Conservation (phyloP, 1,140 invertebrate genomes). For the Stenopsyche tienmushanensis region DNA sequence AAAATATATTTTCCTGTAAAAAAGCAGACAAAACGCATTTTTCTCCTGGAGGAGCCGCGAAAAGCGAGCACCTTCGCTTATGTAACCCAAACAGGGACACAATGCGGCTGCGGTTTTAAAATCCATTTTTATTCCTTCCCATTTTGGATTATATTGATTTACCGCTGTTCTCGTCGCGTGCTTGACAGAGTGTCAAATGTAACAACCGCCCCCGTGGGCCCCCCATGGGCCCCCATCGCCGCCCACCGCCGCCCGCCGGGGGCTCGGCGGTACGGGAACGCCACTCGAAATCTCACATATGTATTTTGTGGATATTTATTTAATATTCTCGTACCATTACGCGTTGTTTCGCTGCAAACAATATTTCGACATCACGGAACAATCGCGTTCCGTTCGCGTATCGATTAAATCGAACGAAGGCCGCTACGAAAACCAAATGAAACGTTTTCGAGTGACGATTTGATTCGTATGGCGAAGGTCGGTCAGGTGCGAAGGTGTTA, state of each 20-base stretch:
- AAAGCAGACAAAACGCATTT: too few species aligned
- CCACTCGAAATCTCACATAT: constrained; percentile 23
- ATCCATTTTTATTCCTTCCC: constrained; percentile 22
- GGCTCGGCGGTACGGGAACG: background rate
- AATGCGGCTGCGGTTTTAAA: constrained; percentile 19
- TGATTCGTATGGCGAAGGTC: too few species aligned
- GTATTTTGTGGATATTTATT: constrained; percentile 23
- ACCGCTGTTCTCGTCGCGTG: constrained; percentile 28
- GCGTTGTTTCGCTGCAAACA: constrained; percentile 29
- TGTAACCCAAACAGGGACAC: background rate
- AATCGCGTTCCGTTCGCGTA: background rate
- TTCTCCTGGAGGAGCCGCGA: too few species aligned
- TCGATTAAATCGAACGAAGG: constrained; percentile 18
- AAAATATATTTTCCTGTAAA: too few species aligned
- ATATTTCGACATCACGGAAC: constrained; percentile 19
- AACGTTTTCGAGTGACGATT: background rate
- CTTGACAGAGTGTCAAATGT: constrained; percentile 32
- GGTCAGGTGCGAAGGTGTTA: too few species aligned
- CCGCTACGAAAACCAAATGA: background rate
- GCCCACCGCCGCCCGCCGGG: background rate
- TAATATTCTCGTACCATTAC: constrained; percentile 29
- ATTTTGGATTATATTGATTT: constrained; percentile 31
- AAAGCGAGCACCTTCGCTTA: too few species aligned
- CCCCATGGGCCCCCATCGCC: background rate
- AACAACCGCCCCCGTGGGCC: background rate